These are phyloP conservation scores for Drosophila ambigua DNA, from an alignment of 1,140 invertebrate species.

Conservation along the genomic window DNA sequence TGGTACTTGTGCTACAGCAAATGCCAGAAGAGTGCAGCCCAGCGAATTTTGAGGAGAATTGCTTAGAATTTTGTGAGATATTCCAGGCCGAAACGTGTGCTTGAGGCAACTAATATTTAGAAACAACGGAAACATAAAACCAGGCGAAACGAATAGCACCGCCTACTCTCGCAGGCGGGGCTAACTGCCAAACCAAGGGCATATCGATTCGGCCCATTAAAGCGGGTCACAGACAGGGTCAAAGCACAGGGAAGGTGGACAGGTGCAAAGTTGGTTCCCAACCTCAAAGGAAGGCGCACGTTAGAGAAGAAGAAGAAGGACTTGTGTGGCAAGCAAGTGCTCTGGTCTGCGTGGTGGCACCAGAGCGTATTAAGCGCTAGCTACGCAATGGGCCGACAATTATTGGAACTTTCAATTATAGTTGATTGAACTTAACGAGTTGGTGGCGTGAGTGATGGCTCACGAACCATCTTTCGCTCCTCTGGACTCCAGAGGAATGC, in stretches of 20 bases:
- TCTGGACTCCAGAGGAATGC: neutral
- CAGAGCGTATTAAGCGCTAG: conserved; percentile 17
- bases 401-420: conserved; percentile 35
- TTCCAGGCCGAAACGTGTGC: conserved; percentile 11
- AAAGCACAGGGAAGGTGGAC: conserved; percentile 6
- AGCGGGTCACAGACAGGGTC: conserved; percentile 18
- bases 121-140: no score
- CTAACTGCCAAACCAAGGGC: conserved; percentile 11
- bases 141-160: conserved; percentile 1
- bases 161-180: conserved; percentile 16
- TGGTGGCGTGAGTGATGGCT: conserved; percentile 35
- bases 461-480: neutral
- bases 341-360: neutral
- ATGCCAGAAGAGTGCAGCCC: neutral
- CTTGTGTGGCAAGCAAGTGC: no score
- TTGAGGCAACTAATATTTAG: conserved; percentile 7
- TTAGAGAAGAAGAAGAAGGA: neutral
- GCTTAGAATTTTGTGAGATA: conserved; percentile 6
- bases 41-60: conserved; percentile 24
- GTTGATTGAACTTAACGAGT: conserved; percentile 49
- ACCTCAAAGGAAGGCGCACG: neutral
- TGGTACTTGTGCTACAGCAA: conserved; percentile 3
- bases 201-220: conserved; percentile 44
- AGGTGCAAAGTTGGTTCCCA: neutral
- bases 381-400: neutral